Percentiles rank a stretch among this genome's conserved stretches.
Conservation (phyloP, 2,113 vertebrate species). For the Chionodraco myersi region DNA sequence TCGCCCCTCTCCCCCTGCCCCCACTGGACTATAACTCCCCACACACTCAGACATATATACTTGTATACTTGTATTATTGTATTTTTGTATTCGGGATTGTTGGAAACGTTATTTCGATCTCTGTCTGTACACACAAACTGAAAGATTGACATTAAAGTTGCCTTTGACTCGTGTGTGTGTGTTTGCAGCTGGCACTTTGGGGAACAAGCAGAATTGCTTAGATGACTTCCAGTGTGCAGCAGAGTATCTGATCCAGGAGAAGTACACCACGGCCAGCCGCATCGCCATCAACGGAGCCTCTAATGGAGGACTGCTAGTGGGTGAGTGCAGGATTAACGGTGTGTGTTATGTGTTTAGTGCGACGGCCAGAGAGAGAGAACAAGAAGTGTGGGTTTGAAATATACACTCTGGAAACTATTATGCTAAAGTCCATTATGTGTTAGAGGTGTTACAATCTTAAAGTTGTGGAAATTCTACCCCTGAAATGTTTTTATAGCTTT, state of each 20-base stretch:
- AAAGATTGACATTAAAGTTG: no score
- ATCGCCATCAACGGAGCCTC: constrained; percentile 84
- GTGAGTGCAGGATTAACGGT: constrained; percentile 57
- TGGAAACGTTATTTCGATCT: no score
- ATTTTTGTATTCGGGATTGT: no score
- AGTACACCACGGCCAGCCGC: constrained; percentile 72
- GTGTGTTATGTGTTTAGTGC: background rate
- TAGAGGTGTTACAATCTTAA: background rate
- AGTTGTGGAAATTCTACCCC: background rate
- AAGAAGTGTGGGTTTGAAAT: constrained; percentile 5
- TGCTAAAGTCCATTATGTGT: background rate
- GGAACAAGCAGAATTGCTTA: constrained; percentile 84
- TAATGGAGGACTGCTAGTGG: constrained; percentile 83
- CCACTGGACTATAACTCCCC: no score
- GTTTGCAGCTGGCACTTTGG: constrained; percentile 74
- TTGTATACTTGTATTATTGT: no score
- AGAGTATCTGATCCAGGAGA: constrained; percentile 79
- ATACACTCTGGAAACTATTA: constrained; percentile 3
- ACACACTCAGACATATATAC: no score
- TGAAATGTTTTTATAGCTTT: background rate
- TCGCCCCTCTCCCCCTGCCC: no score
- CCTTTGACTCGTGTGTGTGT: background rate
- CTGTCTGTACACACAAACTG: no score
- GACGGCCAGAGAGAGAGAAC: background rate
- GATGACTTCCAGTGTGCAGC: constrained; percentile 85